Percentiles rank a stretch among this genome's conserved stretches.
phyloP scores from a whole-genome alignment of 2,888 invertebrate genomes.

The Willowsia nigromaculata region DNA sequence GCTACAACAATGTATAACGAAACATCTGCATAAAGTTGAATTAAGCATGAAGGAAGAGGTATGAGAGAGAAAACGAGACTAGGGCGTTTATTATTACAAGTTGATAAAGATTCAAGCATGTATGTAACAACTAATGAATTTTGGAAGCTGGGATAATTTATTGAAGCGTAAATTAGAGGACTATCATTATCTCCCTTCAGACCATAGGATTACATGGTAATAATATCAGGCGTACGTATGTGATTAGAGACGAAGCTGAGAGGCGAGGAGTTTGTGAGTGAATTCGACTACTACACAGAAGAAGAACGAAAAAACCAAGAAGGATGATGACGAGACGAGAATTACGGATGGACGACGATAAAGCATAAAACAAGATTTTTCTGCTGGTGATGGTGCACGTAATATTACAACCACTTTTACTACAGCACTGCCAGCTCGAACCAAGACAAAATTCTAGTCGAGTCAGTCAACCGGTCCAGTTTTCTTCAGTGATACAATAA shows the following conservation, averaged over 20 bases:
- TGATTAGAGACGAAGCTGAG: constrained; percentile 71
- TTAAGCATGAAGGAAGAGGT: constrained; percentile 33
- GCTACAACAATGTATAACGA: constrained; percentile 9
- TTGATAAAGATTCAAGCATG: constrained; percentile 72
- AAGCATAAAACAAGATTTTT: constrained; percentile 38
- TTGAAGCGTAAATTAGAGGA: constrained; percentile 74
- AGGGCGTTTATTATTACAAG: constrained; percentile 72
- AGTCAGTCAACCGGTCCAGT: constrained; percentile 60
- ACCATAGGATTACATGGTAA: constrained; percentile 67
- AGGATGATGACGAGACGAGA: constrained; percentile 27
- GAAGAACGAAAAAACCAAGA: neutral
- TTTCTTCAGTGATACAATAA: constrained; percentile 30
- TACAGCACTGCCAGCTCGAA: neutral
- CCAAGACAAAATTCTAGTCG: constrained; percentile 14
- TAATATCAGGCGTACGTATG: constrained; percentile 73
- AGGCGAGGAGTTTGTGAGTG: constrained; percentile 55
- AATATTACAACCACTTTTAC: neutral
- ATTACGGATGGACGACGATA: constrained; percentile 42
- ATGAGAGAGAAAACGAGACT: constrained; percentile 40
- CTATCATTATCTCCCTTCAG: constrained; percentile 73
- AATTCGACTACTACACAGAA: constrained; percentile 11
- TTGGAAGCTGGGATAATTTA: constrained; percentile 73
- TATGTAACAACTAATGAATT: constrained; percentile 71
- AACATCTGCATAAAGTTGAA: constrained; percentile 67
- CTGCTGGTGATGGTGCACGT: neutral